phyloP scores from a whole-genome alignment of 2,888 invertebrate genomes.

The Ecliptopera silaceata region DNA sequence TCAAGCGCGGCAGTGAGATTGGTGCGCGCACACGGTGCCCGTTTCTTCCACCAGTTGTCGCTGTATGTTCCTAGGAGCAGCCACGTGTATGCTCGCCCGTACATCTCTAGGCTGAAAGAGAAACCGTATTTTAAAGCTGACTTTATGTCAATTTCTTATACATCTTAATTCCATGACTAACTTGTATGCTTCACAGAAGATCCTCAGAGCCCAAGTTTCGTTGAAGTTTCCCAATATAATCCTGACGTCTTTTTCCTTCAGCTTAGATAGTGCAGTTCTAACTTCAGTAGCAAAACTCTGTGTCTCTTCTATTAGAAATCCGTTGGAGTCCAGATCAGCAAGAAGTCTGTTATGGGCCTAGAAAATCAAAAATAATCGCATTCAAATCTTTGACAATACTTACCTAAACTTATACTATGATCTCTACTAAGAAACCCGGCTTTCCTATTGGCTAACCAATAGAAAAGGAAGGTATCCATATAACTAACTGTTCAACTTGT shows the following conservation, averaged over 20 bases:
- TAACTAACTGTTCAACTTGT: too few relatives aligned
- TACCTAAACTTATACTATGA: too few relatives aligned
- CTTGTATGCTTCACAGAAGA: conserved; percentile 94
- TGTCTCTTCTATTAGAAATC: conserved; percentile 92
- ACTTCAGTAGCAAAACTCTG: conserved; percentile 97
- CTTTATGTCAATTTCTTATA: too few relatives aligned
- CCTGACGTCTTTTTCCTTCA: conserved; percentile 95
- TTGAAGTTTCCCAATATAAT: conserved; percentile 98
- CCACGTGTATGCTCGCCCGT: conserved; percentile 97
- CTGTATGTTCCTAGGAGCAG: conserved; percentile 95
- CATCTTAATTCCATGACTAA: too few relatives aligned
- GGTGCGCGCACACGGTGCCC: conserved; percentile 86
- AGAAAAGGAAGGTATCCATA: too few relatives aligned
- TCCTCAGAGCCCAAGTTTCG: conserved; percentile 94
- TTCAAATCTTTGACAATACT: too few relatives aligned
- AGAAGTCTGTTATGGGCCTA: conserved; percentile 94
- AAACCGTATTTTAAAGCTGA: background rate
- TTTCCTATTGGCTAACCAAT: too few relatives aligned
- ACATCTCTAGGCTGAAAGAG: conserved; percentile 89
- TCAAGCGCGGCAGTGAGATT: conserved; percentile 92
- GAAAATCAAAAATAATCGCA: background rate
- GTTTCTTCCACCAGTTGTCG: conserved; percentile 88
- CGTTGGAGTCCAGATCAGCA: conserved; percentile 91
- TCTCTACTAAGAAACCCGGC: too few relatives aligned
- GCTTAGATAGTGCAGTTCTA: conserved; percentile 88